Percentiles rank a stretch among this genome's conserved stretches.
Conservation (phyloP, 2,113 vertebrate genomes). For the Columba livia region DNA sequence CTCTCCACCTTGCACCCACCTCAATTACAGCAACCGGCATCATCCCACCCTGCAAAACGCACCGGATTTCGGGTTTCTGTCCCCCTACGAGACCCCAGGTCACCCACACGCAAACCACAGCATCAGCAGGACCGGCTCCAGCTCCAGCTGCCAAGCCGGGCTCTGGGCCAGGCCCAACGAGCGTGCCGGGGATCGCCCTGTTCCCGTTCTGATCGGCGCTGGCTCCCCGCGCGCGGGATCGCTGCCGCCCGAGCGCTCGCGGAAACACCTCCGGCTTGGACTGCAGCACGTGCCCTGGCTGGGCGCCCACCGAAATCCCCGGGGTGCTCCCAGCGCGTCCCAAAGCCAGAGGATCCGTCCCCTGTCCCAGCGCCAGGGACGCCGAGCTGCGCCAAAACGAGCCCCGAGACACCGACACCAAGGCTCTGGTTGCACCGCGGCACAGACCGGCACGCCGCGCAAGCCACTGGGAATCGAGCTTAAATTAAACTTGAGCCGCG, state of each 20-base stretch:
- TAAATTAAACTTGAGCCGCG: accelerated
- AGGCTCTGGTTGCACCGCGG: accelerated
- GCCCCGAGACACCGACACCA: accelerated
- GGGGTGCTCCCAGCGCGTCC: accelerated
- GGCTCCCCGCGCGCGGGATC: accelerated
- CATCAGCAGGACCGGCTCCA: too few relatives aligned
- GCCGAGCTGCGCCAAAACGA: accelerated
- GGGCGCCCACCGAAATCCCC: not conserved
- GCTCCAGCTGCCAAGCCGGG: not conserved
- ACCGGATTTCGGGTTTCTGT: not conserved
- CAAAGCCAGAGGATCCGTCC: not conserved
- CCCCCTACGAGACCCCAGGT: not conserved
- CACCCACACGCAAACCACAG: not conserved
- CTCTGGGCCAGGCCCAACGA: not conserved
- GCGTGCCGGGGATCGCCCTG: accelerated
- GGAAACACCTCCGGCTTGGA: not conserved
- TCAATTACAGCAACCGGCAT: accelerated
- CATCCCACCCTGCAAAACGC: too few relatives aligned
- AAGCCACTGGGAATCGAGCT: not conserved
- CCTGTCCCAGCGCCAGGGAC: accelerated
- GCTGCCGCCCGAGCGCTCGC: not conserved
- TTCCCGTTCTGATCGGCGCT: accelerated
- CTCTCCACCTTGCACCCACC: not conserved
- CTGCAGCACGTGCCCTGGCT: not conserved
- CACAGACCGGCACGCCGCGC: accelerated